These are phyloP conservation scores for Drosophila malerkotliana DNA, from an alignment of 1,140 invertebrate genomes.

Conservation along the genomic window DNA sequence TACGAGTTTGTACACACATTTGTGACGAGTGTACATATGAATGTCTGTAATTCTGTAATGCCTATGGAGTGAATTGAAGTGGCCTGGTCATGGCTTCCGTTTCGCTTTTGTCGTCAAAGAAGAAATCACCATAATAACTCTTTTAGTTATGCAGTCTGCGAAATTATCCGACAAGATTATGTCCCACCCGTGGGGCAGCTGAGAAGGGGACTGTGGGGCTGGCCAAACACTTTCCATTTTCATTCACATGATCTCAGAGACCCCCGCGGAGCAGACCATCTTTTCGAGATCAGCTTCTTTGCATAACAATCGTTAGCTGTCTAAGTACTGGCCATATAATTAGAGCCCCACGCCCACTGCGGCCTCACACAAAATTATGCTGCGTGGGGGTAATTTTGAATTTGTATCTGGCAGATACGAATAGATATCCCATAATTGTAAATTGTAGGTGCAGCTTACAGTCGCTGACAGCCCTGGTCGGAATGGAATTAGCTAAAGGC, in stretches of 20 bases:
- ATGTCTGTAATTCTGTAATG: constrained; percentile 59
- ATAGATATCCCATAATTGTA: constrained; percentile 49
- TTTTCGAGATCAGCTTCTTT: constrained; percentile 61
- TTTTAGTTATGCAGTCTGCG: constrained; percentile 51
- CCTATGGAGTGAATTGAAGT: constrained; percentile 8
- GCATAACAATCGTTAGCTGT: constrained; percentile 61
- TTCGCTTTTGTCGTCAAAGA: constrained; percentile 29
- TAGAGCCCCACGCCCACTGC: constrained; percentile 48
- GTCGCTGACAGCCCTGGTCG: constrained; percentile 48
- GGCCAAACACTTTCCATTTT: constrained; percentile 69
- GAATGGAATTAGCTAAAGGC: constrained; percentile 30
- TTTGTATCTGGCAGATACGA: constrained; percentile 65
- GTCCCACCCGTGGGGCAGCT: neutral
- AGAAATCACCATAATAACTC: constrained; percentile 54
- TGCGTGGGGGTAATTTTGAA: constrained; percentile 57
- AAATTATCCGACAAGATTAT: constrained; percentile 37
- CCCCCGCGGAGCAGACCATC: constrained; percentile 23
- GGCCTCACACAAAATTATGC: constrained; percentile 32
- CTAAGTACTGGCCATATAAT: constrained; percentile 53
- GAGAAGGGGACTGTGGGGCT: neutral
- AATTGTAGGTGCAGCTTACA: constrained; percentile 54
- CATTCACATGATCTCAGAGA: constrained; percentile 55
- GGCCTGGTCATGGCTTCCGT: constrained; percentile 51
- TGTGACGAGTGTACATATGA: constrained; percentile 20
- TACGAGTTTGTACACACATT: constrained; percentile 26